Evolutionary conservation across 2,888 invertebrate genomes (phyloP).

Genomic region (Ephialtes manifestator): DNA sequence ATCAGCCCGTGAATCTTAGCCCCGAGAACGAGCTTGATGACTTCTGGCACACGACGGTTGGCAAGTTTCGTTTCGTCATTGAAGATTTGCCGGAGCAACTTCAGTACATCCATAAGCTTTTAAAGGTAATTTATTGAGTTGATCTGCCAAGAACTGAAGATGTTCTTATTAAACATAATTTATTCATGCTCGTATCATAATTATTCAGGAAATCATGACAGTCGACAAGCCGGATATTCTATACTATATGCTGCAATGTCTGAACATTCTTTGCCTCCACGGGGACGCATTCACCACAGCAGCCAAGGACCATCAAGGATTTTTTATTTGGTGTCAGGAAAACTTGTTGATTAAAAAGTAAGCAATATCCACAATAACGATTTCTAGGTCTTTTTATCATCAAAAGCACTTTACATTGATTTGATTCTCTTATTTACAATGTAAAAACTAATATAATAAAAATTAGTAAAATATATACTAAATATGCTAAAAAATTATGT

Average conservation of each 20-base stretch:
- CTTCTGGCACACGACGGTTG: constrained; percentile 97
- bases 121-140: constrained; percentile 88
- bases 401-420: background rate
- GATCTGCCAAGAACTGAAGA: background rate
- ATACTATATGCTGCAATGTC: constrained; percentile 96
- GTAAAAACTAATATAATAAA: too few relatives aligned
- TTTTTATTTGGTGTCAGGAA: constrained; percentile 98
- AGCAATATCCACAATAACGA: constrained; percentile 73
- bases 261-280: constrained; percentile 96
- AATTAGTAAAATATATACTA: too few relatives aligned
- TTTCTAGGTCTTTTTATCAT: background rate
- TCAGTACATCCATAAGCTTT: constrained; percentile 96
- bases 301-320: constrained; percentile 95
- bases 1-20: constrained; percentile 90
- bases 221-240: constrained; percentile 96
- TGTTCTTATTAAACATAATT: background rate
- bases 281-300: constrained; percentile 96
- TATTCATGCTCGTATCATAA: constrained; percentile 6
- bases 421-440: too few relatives aligned
- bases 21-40: constrained; percentile 92
- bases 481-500: too few relatives aligned
- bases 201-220: constrained; percentile 90
- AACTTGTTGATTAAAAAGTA: constrained; percentile 97
- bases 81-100: constrained; percentile 96
- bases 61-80: constrained; percentile 96